phyloP scores from a whole-genome alignment of 1,140 invertebrate genomes.

The Popillia japonica region DNA sequence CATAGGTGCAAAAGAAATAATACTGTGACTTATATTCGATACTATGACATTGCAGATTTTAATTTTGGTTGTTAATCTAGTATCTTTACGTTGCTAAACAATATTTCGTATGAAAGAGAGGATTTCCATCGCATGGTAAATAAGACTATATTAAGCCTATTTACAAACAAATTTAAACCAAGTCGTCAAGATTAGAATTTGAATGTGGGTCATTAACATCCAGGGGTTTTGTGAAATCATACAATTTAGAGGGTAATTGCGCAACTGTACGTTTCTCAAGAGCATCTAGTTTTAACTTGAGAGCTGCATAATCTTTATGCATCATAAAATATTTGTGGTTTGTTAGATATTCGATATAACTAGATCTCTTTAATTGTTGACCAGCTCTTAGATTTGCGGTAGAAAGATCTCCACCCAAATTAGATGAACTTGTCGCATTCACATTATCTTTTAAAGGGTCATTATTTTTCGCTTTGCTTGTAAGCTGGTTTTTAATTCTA shows the following conservation, averaged over 20 bases:
- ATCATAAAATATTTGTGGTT: not conserved
- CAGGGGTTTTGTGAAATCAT: slow-evolving; percentile 26
- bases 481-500: not conserved
- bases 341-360: not conserved
- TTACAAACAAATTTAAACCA: slow-evolving; percentile 39
- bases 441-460: slow-evolving; percentile 22
- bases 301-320: not conserved
- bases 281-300: slow-evolving; percentile 1
- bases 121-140: too few species aligned
- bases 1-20: too few species aligned
- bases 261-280: slow-evolving; percentile 6
- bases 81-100: too few species aligned
- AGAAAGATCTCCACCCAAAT: not conserved
- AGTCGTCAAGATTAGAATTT: slow-evolving; percentile 41
- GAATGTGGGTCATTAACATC: not conserved
- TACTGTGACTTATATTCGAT: too few species aligned
- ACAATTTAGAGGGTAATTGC: slow-evolving; percentile 8
- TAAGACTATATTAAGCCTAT: too few species aligned
- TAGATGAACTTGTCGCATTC: not conserved
- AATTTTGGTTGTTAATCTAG: too few species aligned
- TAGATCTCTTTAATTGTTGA: not conserved
- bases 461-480: not conserved
- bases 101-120: too few species aligned
- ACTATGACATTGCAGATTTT: too few species aligned
- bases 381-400: not conserved